Conservation (phyloP, 2,888 invertebrate species). For the Limnephilus marmoratus region DNA sequence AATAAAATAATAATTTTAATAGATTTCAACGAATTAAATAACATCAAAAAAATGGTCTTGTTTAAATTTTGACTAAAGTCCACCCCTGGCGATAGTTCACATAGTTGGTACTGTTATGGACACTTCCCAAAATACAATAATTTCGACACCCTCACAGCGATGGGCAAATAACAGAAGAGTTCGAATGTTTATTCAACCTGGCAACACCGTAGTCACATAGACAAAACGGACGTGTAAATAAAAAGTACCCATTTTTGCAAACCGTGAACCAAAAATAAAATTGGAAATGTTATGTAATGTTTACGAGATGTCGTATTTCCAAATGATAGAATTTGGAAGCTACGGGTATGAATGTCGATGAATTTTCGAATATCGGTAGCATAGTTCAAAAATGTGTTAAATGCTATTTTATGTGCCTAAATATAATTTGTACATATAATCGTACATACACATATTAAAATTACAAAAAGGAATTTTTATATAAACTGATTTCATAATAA, state of each 20-base stretch:
- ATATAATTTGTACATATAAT: too few species aligned
- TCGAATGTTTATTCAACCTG: not conserved
- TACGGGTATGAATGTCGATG: not conserved
- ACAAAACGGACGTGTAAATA: not conserved
- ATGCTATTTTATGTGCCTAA: not conserved
- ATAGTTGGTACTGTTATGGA: not conserved
- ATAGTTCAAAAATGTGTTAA: not conserved
- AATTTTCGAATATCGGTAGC: not conserved
- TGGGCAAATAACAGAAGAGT: not conserved
- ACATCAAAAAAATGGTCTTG: too few species aligned
- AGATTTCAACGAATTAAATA: too few species aligned
- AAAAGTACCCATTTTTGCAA: not conserved
- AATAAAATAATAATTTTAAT: too few species aligned
- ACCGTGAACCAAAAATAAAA: not conserved
- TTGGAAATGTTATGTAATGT: not conserved
- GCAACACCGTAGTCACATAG: not conserved
- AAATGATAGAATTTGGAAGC: not conserved
- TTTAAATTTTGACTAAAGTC: not conserved
- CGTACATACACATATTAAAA: too few species aligned
- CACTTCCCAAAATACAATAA: not conserved
- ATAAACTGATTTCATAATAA: too few species aligned
- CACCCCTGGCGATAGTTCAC: not conserved
- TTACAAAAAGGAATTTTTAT: too few species aligned
- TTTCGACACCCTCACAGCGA: not conserved
- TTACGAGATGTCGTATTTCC: not conserved